A percentile compares a stretch with the other conserved stretches of the same genome.
Evolutionary conservation across 2,888 invertebrate species (phyloP).

Genomic region (Lomographa bimaculata): DNA sequence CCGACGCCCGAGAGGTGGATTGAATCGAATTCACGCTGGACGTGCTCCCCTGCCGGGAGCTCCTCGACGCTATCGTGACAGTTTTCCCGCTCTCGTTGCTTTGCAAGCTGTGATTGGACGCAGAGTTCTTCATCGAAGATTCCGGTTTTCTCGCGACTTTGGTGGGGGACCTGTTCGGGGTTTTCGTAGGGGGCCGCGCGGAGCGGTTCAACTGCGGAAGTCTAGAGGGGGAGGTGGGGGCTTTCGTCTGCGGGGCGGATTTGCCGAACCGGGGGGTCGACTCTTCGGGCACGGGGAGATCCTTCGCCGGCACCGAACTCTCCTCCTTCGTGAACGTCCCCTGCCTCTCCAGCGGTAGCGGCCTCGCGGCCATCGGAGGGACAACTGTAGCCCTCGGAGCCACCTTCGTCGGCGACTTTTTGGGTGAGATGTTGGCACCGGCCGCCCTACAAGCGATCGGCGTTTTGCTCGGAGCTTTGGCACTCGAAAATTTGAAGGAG

Average conservation of each 20-base stretch:
- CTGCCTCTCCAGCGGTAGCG: constrained; percentile 88
- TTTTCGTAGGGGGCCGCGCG: constrained; percentile 54
- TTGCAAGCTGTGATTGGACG: constrained; percentile 83
- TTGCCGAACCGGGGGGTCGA: constrained; percentile 44
- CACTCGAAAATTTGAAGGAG: constrained; percentile 53
- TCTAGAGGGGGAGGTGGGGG: constrained; percentile 73
- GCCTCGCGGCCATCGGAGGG: constrained; percentile 56
- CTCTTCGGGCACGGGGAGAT: constrained; percentile 56
- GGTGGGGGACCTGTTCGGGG: constrained; percentile 44
- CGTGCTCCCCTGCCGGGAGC: constrained; percentile 67
- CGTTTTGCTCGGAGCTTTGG: constrained; percentile 58
- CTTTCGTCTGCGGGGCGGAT: constrained; percentile 55
- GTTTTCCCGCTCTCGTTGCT: constrained; percentile 78
- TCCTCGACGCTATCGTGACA: constrained; percentile 60
- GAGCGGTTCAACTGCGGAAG: constrained; percentile 62
- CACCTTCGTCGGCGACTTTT: constrained; percentile 57
- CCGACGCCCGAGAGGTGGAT: constrained; percentile 60
- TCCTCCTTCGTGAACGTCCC: constrained; percentile 97
- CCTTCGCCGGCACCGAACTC: constrained; percentile 64
- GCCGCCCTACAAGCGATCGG: constrained; percentile 47
- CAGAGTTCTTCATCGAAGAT: constrained; percentile 71
- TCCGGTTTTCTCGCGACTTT: constrained; percentile 51
- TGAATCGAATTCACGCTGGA: constrained; percentile 86
- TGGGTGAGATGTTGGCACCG: constrained; percentile 64
- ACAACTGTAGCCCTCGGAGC: constrained; percentile 49